These are phyloP conservation scores for Hirtodrosophila cameraria DNA, from an alignment of 2,888 invertebrate genomes.

Conservation along the genomic window DNA sequence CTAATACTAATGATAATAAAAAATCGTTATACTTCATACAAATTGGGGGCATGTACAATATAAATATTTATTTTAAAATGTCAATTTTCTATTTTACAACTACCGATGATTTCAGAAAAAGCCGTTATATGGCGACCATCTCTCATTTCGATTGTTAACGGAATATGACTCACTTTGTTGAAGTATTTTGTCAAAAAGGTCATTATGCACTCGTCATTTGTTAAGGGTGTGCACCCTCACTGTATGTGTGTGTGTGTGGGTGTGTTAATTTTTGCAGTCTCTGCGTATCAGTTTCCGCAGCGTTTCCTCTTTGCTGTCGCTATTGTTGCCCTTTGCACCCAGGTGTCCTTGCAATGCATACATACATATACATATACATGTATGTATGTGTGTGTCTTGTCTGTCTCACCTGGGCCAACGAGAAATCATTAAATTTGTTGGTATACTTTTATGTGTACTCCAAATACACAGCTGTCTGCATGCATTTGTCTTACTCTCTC, in stretches of 20 bases:
- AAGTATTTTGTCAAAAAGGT: constrained; percentile 49
- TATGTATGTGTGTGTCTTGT: too few species aligned
- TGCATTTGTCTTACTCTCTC: constrained; percentile 40
- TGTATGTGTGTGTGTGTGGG: constrained; percentile 21
- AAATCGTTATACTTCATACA: too few species aligned
- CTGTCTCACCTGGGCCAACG: constrained; percentile 56
- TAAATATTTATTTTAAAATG: too few species aligned
- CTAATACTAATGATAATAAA: too few species aligned
- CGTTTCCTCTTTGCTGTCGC: constrained; percentile 29
- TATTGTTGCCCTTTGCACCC: constrained; percentile 6
- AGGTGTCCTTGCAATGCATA: constrained; percentile 50
- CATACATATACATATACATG: too few species aligned
- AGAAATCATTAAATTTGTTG: constrained; percentile 81
- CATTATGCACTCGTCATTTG: constrained; percentile 50
- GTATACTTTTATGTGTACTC: constrained; percentile 69
- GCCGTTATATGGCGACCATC: constrained; percentile 4
- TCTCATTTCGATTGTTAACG: background rate
- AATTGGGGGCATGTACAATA: too few species aligned
- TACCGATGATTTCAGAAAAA: too few species aligned
- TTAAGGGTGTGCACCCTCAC: constrained; percentile 33
- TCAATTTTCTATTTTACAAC: too few species aligned
- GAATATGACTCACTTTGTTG: constrained; percentile 44
- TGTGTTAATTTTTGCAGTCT: constrained; percentile 45
- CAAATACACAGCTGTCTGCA: constrained; percentile 47
- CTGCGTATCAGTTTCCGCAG: constrained; percentile 35